Percentiles rank a stretch among this genome's conserved stretches.
Evolutionary conservation across 2,888 invertebrate genomes (phyloP).

Genomic region (Podotricha telesiphe): DNA sequence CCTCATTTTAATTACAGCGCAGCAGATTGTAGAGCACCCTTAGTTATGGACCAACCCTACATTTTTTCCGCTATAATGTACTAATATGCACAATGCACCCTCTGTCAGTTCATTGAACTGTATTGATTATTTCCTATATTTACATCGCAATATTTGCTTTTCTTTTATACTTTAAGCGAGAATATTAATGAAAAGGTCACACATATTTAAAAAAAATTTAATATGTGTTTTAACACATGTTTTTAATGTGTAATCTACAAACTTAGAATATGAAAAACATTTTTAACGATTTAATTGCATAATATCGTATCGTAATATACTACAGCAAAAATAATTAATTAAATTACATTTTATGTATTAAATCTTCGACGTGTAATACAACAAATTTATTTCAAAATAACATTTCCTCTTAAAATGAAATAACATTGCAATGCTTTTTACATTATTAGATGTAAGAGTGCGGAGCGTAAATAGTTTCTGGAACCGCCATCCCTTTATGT

Average conservation of each 20-base stretch:
- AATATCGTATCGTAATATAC: too few relatives aligned
- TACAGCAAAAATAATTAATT: too few relatives aligned
- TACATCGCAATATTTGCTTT: not conserved
- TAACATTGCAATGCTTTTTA: not conserved
- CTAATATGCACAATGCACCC: constrained; percentile 11
- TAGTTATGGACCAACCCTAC: constrained; percentile 18
- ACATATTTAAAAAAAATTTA: too few relatives aligned
- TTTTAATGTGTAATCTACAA: too few relatives aligned
- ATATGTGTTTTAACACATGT: too few relatives aligned
- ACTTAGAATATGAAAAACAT: too few relatives aligned
- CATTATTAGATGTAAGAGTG: not conserved
- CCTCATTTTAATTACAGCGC: constrained; percentile 32
- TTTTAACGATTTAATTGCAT: too few relatives aligned
- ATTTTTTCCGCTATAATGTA: constrained; percentile 16
- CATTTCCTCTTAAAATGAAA: not conserved
- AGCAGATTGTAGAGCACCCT: constrained; percentile 12
- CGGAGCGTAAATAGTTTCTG: constrained; percentile 5
- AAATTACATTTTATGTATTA: too few relatives aligned
- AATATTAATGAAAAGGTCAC: not conserved
- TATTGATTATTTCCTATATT: constrained; percentile 10
- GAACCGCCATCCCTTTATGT: not conserved
- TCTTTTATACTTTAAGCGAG: not conserved
- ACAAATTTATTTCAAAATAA: not conserved
- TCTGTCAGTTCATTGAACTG: constrained; percentile 38
- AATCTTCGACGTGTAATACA: too few relatives aligned